Evolutionary conservation across 2,888 invertebrate species (phyloP).

Genomic region (Ornithoptera alexandrae): DNA sequence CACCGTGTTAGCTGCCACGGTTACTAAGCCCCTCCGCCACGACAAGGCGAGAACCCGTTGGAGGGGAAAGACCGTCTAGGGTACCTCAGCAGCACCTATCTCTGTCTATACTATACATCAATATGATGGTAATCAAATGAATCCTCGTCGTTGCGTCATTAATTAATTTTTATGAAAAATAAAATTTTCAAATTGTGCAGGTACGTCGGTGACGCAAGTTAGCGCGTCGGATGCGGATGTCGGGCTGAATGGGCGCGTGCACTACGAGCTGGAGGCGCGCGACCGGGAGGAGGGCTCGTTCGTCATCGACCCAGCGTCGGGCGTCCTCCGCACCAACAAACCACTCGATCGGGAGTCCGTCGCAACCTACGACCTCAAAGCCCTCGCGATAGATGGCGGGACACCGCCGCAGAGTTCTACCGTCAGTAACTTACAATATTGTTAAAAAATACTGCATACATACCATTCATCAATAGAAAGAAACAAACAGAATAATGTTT

Average conservation of each 20-base stretch:
- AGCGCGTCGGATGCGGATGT: slow-evolving; percentile 91
- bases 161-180: no score
- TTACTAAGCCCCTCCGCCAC: no score
- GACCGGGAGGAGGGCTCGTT: slow-evolving; percentile 93
- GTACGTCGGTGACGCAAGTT: slow-evolving; percentile 88
- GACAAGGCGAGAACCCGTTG: no score
- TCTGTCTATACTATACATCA: no score
- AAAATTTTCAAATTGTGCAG: slow-evolving; percentile 44
- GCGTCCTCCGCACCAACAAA: slow-evolving; percentile 93
- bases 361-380: slow-evolving; percentile 90
- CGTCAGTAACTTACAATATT: background rate
- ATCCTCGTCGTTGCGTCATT: no score
- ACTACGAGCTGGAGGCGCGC: slow-evolving; percentile 86
- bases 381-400: slow-evolving; percentile 94
- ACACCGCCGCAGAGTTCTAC: slow-evolving; percentile 83
- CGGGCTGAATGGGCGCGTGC: slow-evolving; percentile 92
- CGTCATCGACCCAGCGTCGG: slow-evolving; percentile 94
- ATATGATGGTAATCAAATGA: no score
- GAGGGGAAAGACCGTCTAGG: no score
- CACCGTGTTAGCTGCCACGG: no score
- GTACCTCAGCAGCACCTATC: no score
- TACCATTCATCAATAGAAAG: background rate
- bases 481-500: background rate
- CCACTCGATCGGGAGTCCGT: slow-evolving; percentile 94
- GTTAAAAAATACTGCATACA: background rate